Percentiles rank a stretch among this genome's conserved stretches.
These are phyloP conservation scores for Drosophila colorata DNA, from an alignment of 2,888 invertebrate species.

Conservation along the genomic window DNA sequence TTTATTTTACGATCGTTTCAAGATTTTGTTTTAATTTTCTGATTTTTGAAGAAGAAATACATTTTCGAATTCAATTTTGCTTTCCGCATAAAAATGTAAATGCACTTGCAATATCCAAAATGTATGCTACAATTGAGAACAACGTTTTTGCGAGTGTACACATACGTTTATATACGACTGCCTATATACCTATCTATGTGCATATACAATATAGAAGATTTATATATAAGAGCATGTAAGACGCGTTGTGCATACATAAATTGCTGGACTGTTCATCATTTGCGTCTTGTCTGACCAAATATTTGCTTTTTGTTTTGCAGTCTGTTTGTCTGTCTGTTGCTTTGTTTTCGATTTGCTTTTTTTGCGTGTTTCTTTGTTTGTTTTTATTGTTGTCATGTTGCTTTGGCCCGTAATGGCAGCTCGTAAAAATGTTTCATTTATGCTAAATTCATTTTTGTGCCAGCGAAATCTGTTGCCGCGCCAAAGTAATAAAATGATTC, in stretches of 20 bases:
- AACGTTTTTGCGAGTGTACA: conserved; percentile 20
- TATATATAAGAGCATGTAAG: conserved; percentile 30
- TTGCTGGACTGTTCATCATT: conserved; percentile 65
- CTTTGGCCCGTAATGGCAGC: conserved; percentile 72
- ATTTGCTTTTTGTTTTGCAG: conserved; percentile 44
- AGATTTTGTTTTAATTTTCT: no score
- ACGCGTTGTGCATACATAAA: conserved; percentile 69
- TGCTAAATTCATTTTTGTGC: conserved; percentile 78
- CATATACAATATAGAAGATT: conserved; percentile 28
- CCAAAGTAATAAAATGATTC: conserved; percentile 77
- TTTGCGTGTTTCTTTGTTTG: conserved; percentile 51
- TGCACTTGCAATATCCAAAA: no score
- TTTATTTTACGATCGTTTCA: no score
- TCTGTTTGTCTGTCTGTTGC: conserved; percentile 51
- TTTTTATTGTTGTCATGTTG: conserved; percentile 65
- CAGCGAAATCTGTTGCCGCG: conserved; percentile 75
- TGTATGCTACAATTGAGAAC: no score
- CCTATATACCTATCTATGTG: background rate
- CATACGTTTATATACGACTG: background rate
- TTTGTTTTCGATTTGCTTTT: conserved; percentile 32
- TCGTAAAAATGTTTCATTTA: conserved; percentile 81
- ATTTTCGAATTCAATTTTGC: no score
- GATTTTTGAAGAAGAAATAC: no score
- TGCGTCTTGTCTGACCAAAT: conserved; percentile 59
- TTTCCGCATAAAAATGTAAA: no score